Conservation (phyloP, 1,140 invertebrate species). For the Rhopalosiphum maidis region DNA sequence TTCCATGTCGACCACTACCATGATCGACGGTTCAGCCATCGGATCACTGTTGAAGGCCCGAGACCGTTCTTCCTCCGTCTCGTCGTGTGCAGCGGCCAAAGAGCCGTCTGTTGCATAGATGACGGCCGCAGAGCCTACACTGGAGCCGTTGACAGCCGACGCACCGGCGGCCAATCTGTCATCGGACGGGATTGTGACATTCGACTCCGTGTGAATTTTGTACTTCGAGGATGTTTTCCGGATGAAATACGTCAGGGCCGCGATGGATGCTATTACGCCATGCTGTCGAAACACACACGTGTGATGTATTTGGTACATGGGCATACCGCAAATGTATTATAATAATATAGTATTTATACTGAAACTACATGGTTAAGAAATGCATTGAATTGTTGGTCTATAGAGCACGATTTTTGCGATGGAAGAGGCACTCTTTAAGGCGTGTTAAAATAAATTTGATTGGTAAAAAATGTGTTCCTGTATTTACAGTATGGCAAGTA, state of each 20-base stretch:
- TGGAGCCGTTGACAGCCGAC: neutral
- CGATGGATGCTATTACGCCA: neutral
- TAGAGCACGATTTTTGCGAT: too few relatives aligned
- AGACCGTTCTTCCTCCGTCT: neutral
- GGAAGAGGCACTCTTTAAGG: too few relatives aligned
- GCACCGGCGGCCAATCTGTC: neutral
- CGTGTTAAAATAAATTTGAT: too few relatives aligned
- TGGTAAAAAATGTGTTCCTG: too few relatives aligned
- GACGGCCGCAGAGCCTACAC: neutral
- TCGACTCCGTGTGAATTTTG: neutral
- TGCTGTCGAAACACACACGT: neutral
- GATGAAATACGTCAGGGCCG: neutral
- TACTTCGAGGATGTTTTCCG: neutral
- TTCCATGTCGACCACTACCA: conserved; percentile 30
- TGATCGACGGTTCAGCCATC: neutral
- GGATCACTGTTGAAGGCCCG: neutral
- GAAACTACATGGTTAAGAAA: neutral
- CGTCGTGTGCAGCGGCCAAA: neutral
- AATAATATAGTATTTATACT: neutral
- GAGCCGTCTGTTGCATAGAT: neutral
- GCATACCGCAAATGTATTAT: neutral
- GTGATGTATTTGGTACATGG: neutral
- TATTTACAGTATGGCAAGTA: too few relatives aligned
- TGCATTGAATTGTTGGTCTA: neutral
- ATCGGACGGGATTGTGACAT: neutral